These are phyloP conservation scores for Lamellibrachia columna DNA, from an alignment of 2,888 invertebrate genomes.

Conservation along the genomic window DNA sequence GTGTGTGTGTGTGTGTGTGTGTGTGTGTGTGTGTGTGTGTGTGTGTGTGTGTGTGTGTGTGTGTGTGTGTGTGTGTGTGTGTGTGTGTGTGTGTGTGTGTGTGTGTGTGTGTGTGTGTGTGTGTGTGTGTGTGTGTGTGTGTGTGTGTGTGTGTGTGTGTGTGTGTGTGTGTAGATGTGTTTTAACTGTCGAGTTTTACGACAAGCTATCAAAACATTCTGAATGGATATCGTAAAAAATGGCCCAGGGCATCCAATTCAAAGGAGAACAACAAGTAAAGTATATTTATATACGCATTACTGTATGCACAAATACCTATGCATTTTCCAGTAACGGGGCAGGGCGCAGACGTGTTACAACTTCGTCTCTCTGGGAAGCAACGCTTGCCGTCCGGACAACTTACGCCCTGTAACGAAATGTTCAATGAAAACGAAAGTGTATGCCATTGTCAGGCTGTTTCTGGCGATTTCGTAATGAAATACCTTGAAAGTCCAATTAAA, in stretches of 20 bases:
- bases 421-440: neutral
- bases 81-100: neutral
- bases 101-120: no score
- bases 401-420: neutral
- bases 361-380: conserved; percentile 7
- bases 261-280: no score
- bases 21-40: neutral
- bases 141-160: neutral
- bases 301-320: conserved; percentile 17
- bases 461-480: neutral
- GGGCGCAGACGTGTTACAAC: neutral
- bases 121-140: no score
- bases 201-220: neutral
- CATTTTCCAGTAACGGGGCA: conserved; percentile 24
- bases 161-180: neutral
- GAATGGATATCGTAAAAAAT: neutral
- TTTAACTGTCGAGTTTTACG: neutral
- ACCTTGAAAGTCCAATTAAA: neutral
- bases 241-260: neutral
- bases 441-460: neutral
- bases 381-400: neutral
- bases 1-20: no score
- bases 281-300: neutral
- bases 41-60: neutral
- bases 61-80: neutral